Evolutionary conservation across 2,113 vertebrate genomes (phyloP).

Genomic region (Orcinus orca): DNA sequence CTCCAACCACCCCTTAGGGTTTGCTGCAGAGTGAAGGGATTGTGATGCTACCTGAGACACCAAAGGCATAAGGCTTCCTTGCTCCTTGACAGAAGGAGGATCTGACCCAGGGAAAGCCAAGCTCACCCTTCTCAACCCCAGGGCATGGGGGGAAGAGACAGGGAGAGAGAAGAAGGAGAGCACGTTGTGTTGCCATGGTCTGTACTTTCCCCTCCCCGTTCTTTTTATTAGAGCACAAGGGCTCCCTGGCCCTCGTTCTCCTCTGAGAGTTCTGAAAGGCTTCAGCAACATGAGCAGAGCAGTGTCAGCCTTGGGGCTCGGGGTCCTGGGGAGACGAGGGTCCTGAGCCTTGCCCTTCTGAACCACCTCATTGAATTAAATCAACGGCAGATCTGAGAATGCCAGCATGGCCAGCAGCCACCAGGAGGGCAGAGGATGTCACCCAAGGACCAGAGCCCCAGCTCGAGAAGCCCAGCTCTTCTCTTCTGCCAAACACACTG

Average conservation of each 20-base stretch:
- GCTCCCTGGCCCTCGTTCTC: too few relatives aligned
- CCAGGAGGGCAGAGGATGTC: neutral
- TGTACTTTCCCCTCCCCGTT: too few relatives aligned
- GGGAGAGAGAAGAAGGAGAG: neutral
- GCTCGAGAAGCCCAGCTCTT: neutral
- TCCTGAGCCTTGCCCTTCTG: neutral
- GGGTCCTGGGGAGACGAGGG: neutral
- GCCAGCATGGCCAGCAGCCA: too few relatives aligned
- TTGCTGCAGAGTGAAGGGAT: neutral
- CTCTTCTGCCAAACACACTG: too few relatives aligned
- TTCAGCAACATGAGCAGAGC: neutral
- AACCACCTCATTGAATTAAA: neutral
- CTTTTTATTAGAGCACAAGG: accelerated
- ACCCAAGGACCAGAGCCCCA: neutral
- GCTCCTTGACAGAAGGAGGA: too few relatives aligned
- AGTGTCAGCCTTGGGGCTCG: accelerated
- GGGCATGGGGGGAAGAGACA: neutral
- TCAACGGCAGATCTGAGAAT: neutral
- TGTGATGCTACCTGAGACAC: too few relatives aligned
- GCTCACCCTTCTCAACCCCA: neutral
- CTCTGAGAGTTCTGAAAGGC: neutral
- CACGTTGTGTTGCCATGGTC: accelerated
- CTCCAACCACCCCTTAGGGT: neutral
- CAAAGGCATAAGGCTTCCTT: too few relatives aligned
- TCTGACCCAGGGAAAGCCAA: neutral